A percentile compares a stretch with the other conserved stretches of the same genome.
phyloP scores from a whole-genome alignment of 2,797 vertebrate species.

The Gorsachius magnificus region DNA sequence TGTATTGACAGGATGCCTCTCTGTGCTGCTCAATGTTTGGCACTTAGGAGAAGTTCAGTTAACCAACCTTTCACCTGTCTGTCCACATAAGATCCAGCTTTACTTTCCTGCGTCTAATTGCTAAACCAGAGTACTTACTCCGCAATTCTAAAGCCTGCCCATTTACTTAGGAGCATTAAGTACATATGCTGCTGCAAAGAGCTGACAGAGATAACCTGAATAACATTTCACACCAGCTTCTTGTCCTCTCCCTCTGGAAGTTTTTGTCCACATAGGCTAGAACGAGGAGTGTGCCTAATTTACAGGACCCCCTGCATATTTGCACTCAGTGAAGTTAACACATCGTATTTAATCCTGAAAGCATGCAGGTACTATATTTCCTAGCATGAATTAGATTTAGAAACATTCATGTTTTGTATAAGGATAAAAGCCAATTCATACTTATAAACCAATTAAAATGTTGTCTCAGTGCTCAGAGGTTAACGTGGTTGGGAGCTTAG shows the following conservation, averaged over 20 bases:
- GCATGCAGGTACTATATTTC: not conserved
- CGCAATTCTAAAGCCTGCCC: not conserved
- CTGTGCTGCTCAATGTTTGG: not conserved
- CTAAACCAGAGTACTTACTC: not conserved
- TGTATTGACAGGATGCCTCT: not conserved
- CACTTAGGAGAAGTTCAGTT: conserved; percentile 40
- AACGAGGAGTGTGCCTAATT: not conserved
- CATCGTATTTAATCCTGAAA: not conserved
- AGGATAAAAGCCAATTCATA: conserved; percentile 21
- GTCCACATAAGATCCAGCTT: not conserved
- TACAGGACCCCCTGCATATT: not conserved
- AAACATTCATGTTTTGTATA: not conserved
- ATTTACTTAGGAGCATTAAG: not conserved
- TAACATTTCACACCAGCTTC: not conserved
- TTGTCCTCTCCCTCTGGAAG: not conserved
- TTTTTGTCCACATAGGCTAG: not conserved
- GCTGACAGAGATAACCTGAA: not conserved
- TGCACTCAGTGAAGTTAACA: not conserved
- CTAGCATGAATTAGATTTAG: conserved; percentile 29
- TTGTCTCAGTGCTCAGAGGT: conserved; percentile 43
- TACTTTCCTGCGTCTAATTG: conserved; percentile 22
- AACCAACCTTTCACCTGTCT: conserved; percentile 25
- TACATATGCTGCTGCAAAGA: not conserved
- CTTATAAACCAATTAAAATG: conserved; percentile 62
- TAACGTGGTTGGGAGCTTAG: conserved; percentile 38